Conservation (phyloP, 2,888 invertebrate genomes). For the Harpalus rufipes region DNA sequence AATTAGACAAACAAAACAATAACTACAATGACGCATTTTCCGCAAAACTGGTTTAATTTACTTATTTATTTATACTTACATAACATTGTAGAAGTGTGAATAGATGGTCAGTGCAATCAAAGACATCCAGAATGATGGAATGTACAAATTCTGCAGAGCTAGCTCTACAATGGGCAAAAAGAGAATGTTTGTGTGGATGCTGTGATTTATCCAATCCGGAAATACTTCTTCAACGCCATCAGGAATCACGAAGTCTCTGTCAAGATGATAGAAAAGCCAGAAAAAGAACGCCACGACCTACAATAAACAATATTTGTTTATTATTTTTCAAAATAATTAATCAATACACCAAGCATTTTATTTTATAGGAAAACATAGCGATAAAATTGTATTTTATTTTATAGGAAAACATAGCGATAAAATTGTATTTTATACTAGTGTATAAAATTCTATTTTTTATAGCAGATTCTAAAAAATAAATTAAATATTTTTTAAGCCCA, state of each 20-base stretch:
- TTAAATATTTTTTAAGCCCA: no score
- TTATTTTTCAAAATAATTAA: no score
- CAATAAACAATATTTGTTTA: background rate
- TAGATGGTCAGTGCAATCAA: conserved; percentile 62
- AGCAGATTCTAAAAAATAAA: no score
- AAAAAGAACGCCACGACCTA: conserved; percentile 72
- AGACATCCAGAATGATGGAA: conserved; percentile 63
- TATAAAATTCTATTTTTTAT: no score
- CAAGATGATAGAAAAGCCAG: conserved; percentile 72
- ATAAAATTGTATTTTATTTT: no score
- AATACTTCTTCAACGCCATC: conserved; percentile 70
- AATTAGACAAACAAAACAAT: no score
- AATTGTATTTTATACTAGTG: no score
- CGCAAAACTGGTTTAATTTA: no score
- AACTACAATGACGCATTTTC: no score
- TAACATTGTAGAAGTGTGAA: conserved; percentile 60
- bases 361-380: no score
- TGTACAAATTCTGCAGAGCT: conserved; percentile 69
- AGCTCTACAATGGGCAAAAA: conserved; percentile 71
- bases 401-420: no score
- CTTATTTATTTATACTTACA: conserved; percentile 64
- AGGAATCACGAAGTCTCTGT: conserved; percentile 72
- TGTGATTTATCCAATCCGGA: conserved; percentile 73
- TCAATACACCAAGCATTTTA: no score
- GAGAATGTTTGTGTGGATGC: conserved; percentile 72